Base-by-base conservation (phyloP, 2,888 invertebrate species). In the Autographa gamma region DNA sequence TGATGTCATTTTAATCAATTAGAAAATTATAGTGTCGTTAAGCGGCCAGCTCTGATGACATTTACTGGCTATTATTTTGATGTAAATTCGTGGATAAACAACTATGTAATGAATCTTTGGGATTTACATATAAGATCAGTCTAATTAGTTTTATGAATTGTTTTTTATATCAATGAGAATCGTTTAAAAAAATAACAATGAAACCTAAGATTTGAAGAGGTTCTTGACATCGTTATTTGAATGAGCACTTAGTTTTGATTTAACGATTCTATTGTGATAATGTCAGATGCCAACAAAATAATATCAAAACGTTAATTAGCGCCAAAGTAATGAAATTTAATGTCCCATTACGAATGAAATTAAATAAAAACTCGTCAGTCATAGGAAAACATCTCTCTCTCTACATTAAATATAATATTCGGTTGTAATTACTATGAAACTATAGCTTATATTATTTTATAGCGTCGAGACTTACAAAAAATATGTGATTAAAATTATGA, bases 401-500 rank as follows among this genome's bases (percentile, higher is more conserved):
- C 63, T 69, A 79, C 69, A 81, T 77, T 74, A 77, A 79, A 75
- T 76, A 76, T 74, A 71, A 73, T 77, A 81, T 76, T 69, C 69
- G 52, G 61, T 38, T 76, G 69, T 84, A 81, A 83, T 82, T 68
- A 77, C 71, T 74, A 67, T 71, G 64, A 81, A 73, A 80, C 60
- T 78, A 76, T 77, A 68, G 54, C 74, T 77, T 72, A 72, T 74
- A 77, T 66, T 58, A 80, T 80, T 80, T 81, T 78, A 84, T 75
- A 63, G 63, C 64, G 68, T 56, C 70, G 71, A 79, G 66, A 69
- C 63, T 62, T 38, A 78, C 69, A 79, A 85, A 83, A 83, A 84
- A 81, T 67, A 69, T 63, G 71, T 80, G 76, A 85, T 81, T 86
- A 83, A 84, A 85, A 85, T 83, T 82, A 83, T 76, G 63, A 86